phyloP scores from a whole-genome alignment of 2,113 vertebrate genomes.

The Pyxicephalus adspersus region DNA sequence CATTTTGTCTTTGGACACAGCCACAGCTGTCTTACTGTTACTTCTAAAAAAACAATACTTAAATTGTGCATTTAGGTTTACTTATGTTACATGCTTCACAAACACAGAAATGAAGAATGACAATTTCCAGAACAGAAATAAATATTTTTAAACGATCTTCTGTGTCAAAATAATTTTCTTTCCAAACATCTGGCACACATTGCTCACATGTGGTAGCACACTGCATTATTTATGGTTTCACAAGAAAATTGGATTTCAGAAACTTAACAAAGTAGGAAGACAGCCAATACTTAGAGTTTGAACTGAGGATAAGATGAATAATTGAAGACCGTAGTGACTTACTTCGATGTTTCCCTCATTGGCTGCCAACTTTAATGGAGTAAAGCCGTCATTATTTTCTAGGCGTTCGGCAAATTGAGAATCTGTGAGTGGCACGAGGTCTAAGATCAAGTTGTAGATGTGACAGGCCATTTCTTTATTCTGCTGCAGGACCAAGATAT shows the following conservation, averaged over 20 bases:
- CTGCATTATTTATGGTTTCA: conserved; percentile 57
- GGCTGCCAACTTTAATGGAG: not conserved
- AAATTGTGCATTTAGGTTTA: too few species aligned
- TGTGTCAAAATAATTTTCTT: conserved; percentile 40
- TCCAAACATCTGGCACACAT: conserved; percentile 1
- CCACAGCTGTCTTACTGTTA: too few species aligned
- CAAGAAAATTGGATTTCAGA: conserved; percentile 14
- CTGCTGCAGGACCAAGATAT: not conserved
- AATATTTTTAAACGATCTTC: conserved; percentile 13
- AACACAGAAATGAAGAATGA: conserved; percentile 3
- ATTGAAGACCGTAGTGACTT: conserved; percentile 46
- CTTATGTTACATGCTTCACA: not conserved
- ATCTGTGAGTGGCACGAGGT: not conserved
- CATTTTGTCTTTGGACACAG: not conserved
- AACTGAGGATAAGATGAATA: conserved; percentile 35
- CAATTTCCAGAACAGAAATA: conserved; percentile 20
- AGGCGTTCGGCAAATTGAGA: not conserved
- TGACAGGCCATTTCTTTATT: not conserved
- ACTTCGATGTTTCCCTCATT: conserved; percentile 12
- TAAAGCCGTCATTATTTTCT: not conserved
- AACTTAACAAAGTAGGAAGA: conserved; percentile 48
- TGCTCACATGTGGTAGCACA: conserved; percentile 14
- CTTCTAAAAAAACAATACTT: too few species aligned
- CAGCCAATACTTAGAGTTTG: conserved; percentile 32
- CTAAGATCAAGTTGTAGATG: not conserved